phyloP scores from a whole-genome alignment of 2,113 vertebrate species.

The Indicator maculatus region DNA sequence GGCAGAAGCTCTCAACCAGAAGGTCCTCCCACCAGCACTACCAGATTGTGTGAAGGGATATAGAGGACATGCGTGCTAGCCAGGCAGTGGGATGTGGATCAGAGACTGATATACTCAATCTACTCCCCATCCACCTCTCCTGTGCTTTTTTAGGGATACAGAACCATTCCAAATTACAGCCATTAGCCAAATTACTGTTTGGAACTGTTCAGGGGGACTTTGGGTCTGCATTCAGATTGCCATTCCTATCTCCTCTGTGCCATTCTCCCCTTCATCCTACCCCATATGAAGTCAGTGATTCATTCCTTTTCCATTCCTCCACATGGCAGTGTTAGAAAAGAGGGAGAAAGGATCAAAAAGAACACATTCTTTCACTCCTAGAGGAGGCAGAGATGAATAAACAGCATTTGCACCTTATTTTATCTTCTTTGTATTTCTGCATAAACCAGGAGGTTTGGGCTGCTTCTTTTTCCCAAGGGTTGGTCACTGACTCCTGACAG shows the following conservation, averaged over 20 bases:
- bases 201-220: not conserved
- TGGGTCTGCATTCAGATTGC: not conserved
- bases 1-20: not conserved
- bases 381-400: not conserved
- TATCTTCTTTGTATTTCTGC: not conserved
- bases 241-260: not conserved
- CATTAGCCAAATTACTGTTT: conserved; percentile 14
- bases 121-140: not conserved
- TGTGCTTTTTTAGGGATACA: not conserved
- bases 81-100: conserved; percentile 1
- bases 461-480: not conserved
- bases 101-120: not conserved
- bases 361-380: not conserved
- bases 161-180: not conserved
- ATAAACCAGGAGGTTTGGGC: not conserved
- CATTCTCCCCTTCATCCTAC: not conserved
- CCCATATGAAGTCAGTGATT: not conserved
- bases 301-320: not conserved
- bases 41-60: not conserved
- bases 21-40: not conserved
- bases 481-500: rapidly evolving
- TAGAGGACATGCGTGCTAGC: not conserved
- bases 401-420: conserved; percentile 9
- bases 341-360: not conserved
- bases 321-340: not conserved